These are phyloP conservation scores for Nasonia giraulti DNA, from an alignment of 1,140 invertebrate species.

Conservation along the genomic window DNA sequence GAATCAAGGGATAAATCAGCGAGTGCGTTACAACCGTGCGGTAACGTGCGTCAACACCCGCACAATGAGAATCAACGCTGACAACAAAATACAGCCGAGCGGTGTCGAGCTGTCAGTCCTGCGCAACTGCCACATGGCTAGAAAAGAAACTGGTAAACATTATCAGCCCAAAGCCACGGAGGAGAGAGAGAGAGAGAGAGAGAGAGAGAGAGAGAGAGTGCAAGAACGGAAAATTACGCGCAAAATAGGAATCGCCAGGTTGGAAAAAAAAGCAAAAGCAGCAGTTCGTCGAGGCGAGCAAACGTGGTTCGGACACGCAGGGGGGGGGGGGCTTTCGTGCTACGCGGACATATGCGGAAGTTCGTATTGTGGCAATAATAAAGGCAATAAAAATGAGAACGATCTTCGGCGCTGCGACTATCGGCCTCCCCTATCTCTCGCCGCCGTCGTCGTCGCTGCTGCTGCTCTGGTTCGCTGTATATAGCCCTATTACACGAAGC, in stretches of 20 bases:
- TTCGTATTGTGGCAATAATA: conserved; percentile 46
- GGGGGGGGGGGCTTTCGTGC: conserved; percentile 39
- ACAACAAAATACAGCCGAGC: neutral
- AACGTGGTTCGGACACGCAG: conserved; percentile 42
- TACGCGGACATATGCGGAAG: conserved; percentile 15
- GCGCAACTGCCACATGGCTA: neutral
- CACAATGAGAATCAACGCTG: too few species aligned
- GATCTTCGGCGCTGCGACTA: conserved; percentile 17
- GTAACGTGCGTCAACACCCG: too few species aligned
- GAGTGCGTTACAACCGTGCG: too few species aligned
- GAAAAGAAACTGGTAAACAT: neutral
- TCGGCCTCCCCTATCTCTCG: conserved; percentile 20
- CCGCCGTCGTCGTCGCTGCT: neutral
- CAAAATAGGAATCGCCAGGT: neutral
- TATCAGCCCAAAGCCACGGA: neutral
- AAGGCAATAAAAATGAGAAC: conserved; percentile 49
- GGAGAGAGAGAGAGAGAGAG: too few species aligned
- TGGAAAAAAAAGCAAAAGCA: neutral
- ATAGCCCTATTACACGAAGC: conserved; percentile 49
- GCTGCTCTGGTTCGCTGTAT: neutral
- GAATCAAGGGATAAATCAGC: neutral
- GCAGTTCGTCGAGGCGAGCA: too few species aligned
- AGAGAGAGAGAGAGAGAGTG: too few species aligned
- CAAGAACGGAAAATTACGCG: neutral
- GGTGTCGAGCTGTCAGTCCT: neutral